phyloP scores from a whole-genome alignment of 2,888 invertebrate genomes.

The Scaeva pyrastri region DNA sequence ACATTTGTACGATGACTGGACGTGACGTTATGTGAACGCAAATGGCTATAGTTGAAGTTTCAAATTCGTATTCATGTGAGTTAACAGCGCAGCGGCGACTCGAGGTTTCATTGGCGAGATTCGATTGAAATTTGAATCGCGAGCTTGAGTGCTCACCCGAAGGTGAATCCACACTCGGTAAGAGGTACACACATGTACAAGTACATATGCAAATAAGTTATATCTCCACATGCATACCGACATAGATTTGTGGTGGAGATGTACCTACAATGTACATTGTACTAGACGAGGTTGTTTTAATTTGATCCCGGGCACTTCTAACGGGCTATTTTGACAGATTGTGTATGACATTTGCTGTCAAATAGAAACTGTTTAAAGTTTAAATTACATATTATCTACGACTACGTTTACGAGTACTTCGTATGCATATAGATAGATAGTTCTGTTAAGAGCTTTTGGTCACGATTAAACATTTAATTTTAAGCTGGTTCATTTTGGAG shows the following conservation, averaged over 20 bases:
- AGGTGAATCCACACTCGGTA: constrained; percentile 62
- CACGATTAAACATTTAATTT: constrained; percentile 59
- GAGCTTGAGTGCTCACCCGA: constrained; percentile 50
- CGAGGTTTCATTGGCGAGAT: constrained; percentile 57
- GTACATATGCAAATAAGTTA: constrained; percentile 11
- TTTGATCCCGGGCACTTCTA: constrained; percentile 30
- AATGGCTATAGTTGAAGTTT: constrained; percentile 49
- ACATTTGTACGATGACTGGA: constrained; percentile 72
- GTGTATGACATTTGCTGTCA: constrained; percentile 61
- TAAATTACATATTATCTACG: background rate
- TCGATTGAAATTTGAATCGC: constrained; percentile 71
- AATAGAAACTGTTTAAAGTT: constrained; percentile 38
- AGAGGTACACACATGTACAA: constrained; percentile 1
- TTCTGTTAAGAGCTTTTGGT: constrained; percentile 18
- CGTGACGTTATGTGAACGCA: constrained; percentile 68
- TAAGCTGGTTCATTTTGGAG: constrained; percentile 4
- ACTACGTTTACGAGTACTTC: too few relatives aligned
- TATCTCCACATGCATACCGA: too few relatives aligned
- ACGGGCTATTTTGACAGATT: constrained; percentile 43
- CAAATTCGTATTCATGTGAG: constrained; percentile 73
- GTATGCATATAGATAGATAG: background rate
- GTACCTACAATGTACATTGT: background rate
- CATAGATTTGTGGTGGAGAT: background rate
- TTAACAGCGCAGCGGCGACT: background rate
- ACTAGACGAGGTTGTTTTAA: constrained; percentile 35